Evolutionary conservation across 2,113 vertebrate genomes (phyloP).

Genomic region (Festucalex cinctus): DNA sequence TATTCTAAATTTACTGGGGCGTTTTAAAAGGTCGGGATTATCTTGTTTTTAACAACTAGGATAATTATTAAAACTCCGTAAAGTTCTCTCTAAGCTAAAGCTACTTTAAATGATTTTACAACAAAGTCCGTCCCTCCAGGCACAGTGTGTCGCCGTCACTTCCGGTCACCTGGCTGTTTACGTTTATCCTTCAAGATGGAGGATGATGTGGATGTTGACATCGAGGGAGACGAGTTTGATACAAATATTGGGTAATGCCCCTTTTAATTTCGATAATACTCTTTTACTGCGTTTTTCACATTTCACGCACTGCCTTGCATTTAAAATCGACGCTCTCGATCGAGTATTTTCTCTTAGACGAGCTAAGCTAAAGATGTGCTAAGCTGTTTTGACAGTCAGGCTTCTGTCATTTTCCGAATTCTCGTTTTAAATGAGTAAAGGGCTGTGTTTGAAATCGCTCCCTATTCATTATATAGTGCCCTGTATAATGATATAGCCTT

Average conservation of each 20-base stretch:
- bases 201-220: conserved; percentile 87
- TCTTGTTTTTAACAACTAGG: too few species aligned
- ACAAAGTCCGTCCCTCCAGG: not conserved
- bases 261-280: rapidly evolving
- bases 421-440: not conserved
- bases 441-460: not conserved
- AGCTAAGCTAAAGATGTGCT: not conserved
- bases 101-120: not conserved
- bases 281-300: rapidly evolving
- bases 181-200: conserved; percentile 61
- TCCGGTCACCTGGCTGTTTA: conserved; percentile 30
- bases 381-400: not conserved
- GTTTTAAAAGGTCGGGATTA: too few species aligned
- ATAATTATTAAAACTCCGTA: too few species aligned
- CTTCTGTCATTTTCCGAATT: too few species aligned
- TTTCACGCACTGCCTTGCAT: rapidly evolving
- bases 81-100: too few species aligned
- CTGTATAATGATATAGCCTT: not conserved
- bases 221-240: conserved; percentile 83
- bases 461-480: not conserved
- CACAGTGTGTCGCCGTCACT: conserved; percentile 39
- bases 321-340: not conserved
- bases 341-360: not conserved
- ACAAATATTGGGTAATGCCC: conserved; percentile 43
- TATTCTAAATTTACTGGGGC: too few species aligned